Evolutionary conservation across 2,888 invertebrate species (phyloP), one percentile per base, ranked within the genome.

Genomic region (Dysmachus trigonus): DNA sequence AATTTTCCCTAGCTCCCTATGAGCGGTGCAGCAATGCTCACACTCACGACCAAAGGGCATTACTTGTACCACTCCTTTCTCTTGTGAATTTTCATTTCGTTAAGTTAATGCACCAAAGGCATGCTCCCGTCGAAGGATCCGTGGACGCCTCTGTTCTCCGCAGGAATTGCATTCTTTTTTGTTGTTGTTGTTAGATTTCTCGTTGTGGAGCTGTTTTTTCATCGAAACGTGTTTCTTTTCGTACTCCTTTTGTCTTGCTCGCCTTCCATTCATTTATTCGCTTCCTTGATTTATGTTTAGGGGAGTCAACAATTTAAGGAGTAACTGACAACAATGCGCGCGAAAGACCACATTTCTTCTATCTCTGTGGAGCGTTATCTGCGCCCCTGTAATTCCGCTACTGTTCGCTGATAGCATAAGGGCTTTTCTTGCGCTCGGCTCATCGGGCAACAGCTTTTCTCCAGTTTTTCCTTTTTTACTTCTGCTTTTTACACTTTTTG

Each of bases 61-160:
- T 38, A 22, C 38, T 35, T 15, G 22, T 38, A 27, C 82, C 33
- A 31, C 47, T 47, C 77, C 47, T 47, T 77, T 81, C 31, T 10
- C 81, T 62, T 81, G 81, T 83, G 83, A 71, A 83, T 83, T 83
- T 83, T 72, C 83, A 83, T 83, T 83, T 72, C 83, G 83, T 83
- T 83, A 83, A 83, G 83, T 83, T 83, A 83, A 83, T 83, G 83
- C 72, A 71, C 83, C 83, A 83, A 72, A 83, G 31, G 83, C 38
- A 72, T 27, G 71, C 27, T 83, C 72, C 38, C 72, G 62, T 2
- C 62, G 72, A 83, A 41, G 71, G 72, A 72, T 71, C 13, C 71
- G 72, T 72, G 18, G 35, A 41, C 41, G 35, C 41, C 22, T 33
- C 72, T 38, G 51, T 71, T 71, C 22, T 31, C 35, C 53, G 22